Percentiles rank a stretch among this genome's conserved stretches.
Evolutionary conservation across 2,797 vertebrate species (phyloP).

Genomic region (Mergus octosetaceus): DNA sequence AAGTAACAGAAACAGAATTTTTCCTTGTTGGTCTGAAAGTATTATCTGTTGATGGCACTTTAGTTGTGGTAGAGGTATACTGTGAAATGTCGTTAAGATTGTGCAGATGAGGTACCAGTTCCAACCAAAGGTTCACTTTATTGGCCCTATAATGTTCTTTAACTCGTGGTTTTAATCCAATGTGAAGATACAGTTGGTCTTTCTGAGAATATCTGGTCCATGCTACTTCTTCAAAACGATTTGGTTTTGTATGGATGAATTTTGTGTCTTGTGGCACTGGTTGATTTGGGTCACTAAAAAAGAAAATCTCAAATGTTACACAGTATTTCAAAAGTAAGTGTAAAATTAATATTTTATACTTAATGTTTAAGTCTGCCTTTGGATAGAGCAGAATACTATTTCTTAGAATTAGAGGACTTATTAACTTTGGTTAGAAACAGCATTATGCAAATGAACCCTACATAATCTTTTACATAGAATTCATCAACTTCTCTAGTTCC

Average conservation of each 20-base stretch:
- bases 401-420: slow-evolving; percentile 9
- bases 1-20: slow-evolving; percentile 89
- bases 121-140: slow-evolving; percentile 98
- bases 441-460: neutral
- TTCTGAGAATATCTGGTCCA: slow-evolving; percentile 99
- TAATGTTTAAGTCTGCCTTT: neutral
- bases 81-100: slow-evolving; percentile 98
- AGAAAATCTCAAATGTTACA: slow-evolving; percentile 32
- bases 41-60: slow-evolving; percentile 93
- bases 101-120: slow-evolving; percentile 98
- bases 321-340: slow-evolving; percentile 35
- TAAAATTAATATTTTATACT: slow-evolving; percentile 11
- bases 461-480: neutral
- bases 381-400: neutral
- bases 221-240: slow-evolving; percentile 98
- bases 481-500: neutral
- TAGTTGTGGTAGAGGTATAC: slow-evolving; percentile 97
- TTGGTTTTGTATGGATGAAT: slow-evolving; percentile 99
- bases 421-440: slow-evolving; percentile 23
- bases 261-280: slow-evolving; percentile 99
- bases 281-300: slow-evolving; percentile 94
- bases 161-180: slow-evolving; percentile 97
- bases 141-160: slow-evolving; percentile 99
- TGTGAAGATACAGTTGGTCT: slow-evolving; percentile 97
- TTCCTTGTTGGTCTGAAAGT: slow-evolving; percentile 94